phyloP scores from a whole-genome alignment of 2,113 vertebrate genomes.

The Synodontis membranacea region DNA sequence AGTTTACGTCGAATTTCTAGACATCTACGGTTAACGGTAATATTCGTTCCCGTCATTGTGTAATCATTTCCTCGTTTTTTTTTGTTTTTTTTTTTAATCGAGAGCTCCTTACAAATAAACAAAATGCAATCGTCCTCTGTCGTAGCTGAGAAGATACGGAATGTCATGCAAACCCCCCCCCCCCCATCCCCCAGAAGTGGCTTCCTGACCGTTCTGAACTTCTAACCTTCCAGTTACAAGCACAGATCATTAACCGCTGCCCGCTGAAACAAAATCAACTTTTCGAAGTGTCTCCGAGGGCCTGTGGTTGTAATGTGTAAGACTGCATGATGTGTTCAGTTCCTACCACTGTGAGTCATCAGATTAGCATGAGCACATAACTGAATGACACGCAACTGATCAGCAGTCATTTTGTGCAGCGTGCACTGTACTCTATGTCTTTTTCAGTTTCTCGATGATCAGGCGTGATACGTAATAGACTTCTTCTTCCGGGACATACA shows the following conservation, averaged over 20 bases:
- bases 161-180: no score
- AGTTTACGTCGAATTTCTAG: neutral
- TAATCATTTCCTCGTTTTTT: neutral
- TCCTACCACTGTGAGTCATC: neutral
- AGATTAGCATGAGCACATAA: neutral
- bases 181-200: neutral
- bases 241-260: neutral
- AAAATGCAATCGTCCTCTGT: neutral
- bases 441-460: neutral
- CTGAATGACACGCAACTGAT: neutral
- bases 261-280: neutral
- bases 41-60: neutral
- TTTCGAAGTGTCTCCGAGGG: neutral
- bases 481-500: neutral
- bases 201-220: slow-evolving; percentile 18
- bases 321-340: neutral
- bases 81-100: no score
- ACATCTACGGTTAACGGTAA: neutral
- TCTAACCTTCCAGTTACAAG: slow-evolving; percentile 8
- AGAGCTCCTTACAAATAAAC: neutral
- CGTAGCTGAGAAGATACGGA: neutral
- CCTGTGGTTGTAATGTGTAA: slow-evolving; percentile 23
- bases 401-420: neutral
- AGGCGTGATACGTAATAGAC: neutral
- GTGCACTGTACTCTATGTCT: neutral